These are phyloP conservation scores for Noctua pronuba DNA, from an alignment of 2,888 invertebrate genomes.

Conservation along the genomic window DNA sequence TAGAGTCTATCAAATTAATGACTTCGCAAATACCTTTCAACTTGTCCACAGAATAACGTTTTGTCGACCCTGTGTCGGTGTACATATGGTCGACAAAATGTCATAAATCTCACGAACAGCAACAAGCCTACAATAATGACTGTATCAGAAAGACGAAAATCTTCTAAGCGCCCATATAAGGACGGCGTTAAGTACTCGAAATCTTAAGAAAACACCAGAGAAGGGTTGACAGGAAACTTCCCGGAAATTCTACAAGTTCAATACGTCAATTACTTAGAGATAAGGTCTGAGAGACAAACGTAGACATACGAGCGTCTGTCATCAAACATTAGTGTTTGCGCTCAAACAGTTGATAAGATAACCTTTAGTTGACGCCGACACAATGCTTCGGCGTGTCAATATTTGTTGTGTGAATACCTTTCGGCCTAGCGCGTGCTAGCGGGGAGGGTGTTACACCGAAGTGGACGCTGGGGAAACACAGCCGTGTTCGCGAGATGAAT, in stretches of 20 bases:
- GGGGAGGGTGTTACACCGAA: constrained; percentile 75
- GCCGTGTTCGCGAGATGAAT: neutral
- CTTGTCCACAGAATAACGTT: no score
- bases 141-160: neutral
- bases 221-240: constrained; percentile 77
- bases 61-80: no score
- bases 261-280: constrained; percentile 86
- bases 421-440: constrained; percentile 85
- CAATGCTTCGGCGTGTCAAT: constrained; percentile 87
- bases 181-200: constrained; percentile 35
- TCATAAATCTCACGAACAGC: neutral
- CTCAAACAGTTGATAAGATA: constrained; percentile 89
- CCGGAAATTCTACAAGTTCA: constrained; percentile 81
- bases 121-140: neutral
- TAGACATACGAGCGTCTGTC: constrained; percentile 88
- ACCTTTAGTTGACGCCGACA: constrained; percentile 88
- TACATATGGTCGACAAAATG: neutral
- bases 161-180: constrained; percentile 23
- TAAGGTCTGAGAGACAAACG: constrained; percentile 82
- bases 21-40: neutral
- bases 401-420: constrained; percentile 87
- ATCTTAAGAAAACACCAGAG: constrained; percentile 59
- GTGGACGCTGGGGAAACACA: constrained; percentile 43
- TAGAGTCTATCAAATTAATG: neutral
- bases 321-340: constrained; percentile 86